phyloP scores from a whole-genome alignment of 2,888 invertebrate genomes.

The Epinotia bilunana region DNA sequence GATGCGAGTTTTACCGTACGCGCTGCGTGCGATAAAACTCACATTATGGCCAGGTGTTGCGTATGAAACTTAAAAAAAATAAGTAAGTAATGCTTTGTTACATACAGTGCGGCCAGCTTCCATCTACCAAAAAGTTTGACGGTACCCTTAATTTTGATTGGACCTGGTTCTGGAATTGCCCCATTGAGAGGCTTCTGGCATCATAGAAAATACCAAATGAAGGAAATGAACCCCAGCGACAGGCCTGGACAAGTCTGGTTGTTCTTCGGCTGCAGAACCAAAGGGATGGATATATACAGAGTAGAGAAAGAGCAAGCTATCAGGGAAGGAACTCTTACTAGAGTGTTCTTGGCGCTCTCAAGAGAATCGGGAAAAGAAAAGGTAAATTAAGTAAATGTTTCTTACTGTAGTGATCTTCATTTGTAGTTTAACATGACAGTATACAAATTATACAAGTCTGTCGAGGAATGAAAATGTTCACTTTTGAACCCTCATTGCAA shows the following conservation, averaged over 20 bases:
- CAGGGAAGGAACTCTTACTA: constrained; percentile 87
- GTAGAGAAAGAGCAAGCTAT: constrained; percentile 91
- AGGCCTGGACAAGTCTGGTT: constrained; percentile 86
- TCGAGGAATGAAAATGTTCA: background rate
- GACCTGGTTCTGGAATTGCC: constrained; percentile 97
- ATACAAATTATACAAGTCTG: background rate
- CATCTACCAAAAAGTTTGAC: constrained; percentile 91
- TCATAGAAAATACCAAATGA: constrained; percentile 83
- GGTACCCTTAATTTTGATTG: constrained; percentile 93
- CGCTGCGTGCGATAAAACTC: too few species aligned
- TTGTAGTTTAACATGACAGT: background rate
- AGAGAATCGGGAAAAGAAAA: constrained; percentile 90
- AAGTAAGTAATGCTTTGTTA: constrained; percentile 50
- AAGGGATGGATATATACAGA: constrained; percentile 91
- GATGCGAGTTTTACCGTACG: too few species aligned
- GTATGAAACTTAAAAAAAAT: too few species aligned
- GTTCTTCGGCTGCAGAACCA: constrained; percentile 94
- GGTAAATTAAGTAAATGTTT: constrained; percentile 73
- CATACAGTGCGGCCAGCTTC: constrained; percentile 91
- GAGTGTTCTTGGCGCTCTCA: constrained; percentile 91
- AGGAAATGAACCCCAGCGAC: constrained; percentile 52
- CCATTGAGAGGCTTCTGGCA: constrained; percentile 98
- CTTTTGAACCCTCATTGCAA: background rate
- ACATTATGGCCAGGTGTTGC: too few species aligned
- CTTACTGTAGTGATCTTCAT: background rate